Base-by-base conservation (phyloP, 2,888 invertebrate genomes). In the Phortica magna region DNA sequence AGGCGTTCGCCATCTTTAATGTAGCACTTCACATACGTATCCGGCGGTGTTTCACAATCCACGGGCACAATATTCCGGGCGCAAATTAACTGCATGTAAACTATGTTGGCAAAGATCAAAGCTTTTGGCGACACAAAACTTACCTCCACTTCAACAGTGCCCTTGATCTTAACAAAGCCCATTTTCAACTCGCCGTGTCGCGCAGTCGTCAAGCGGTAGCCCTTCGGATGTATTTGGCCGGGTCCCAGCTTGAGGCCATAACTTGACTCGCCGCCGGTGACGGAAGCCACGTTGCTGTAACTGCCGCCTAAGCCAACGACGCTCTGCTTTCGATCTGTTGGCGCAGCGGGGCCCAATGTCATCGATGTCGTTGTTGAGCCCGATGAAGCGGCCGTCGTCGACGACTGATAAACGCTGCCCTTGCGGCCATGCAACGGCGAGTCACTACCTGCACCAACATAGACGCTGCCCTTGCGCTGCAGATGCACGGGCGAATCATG, bases 21-120 rank as follows among this genome's bases (percentile, higher is more conserved):
- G 91, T 98, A 98, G 82, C 97, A 98, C 92, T 98, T 98, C 74
- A 98, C 97, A 93, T 98, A 98, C 22, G 98, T 98, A 91, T 98
- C 98, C 90, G 95, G 93, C 83, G 95, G 95, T 73, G 95, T 95
- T 86, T 96, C 96, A 77, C 94, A 94, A 87, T 95, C 95, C 76
- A 94, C 94, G 31, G 93, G 93, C 72, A 94, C 93, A 79, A 96
- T 94, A 83, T 95, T 95, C 82, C 94, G 93, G 1, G 95, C 96
- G 83, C 94, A 94, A 76, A 95, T 94, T 42, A 96, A 94, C 92
- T 92, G 78, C 0, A 73, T 78, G 31, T 7, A 73, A 48, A 61
- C 10, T 39, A 4, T 9, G 7, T 12, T 59, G 17, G 64, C n/a
- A 70, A 43, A 64, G 7, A 31, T 57, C 0, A 65, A 41, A 48